phyloP scores from a whole-genome alignment of 2,113 vertebrate genomes.

The Cyprinodon variegatus region DNA sequence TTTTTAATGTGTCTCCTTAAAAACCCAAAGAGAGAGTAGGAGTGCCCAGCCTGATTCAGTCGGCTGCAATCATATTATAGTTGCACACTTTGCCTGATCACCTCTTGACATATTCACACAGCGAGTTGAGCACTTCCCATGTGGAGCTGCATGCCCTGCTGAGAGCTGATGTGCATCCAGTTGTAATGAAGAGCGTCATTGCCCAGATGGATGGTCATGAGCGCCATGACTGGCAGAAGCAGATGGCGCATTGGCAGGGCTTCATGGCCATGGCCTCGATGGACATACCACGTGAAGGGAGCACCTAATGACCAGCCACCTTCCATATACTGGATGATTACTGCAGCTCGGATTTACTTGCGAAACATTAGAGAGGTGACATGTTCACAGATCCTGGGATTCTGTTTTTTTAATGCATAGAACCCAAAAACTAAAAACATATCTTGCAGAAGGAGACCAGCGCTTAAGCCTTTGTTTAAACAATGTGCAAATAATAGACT shows the following conservation, averaged over 20 bases:
- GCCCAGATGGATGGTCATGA: constrained; percentile 55
- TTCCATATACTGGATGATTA: constrained; percentile 46
- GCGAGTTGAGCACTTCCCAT: constrained; percentile 25
- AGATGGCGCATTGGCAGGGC: constrained; percentile 65
- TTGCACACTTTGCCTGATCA: constrained; percentile 10
- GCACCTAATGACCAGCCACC: constrained; percentile 40
- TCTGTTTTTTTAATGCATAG: no score
- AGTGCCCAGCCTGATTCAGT: constrained; percentile 1
- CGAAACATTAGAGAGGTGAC: constrained; percentile 15
- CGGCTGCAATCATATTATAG: constrained; percentile 9
- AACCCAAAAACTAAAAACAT: neutral
- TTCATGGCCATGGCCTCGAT: constrained; percentile 40
- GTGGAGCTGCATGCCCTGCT: constrained; percentile 35
- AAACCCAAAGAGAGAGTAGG: neutral
- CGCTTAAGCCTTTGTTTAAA: no score
- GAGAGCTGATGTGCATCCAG: constrained; percentile 50
- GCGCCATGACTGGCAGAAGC: constrained; percentile 55
- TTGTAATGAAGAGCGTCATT: constrained; percentile 49
- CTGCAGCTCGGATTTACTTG: constrained; percentile 37
- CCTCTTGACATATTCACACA: constrained; percentile 26
- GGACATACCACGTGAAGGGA: constrained; percentile 41
- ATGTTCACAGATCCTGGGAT: constrained; percentile 12
- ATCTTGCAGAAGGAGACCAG: no score
- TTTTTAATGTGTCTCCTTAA: neutral
- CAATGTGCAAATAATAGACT: neutral